Evolutionary conservation across 2,888 invertebrate genomes (phyloP).

Genomic region (Onthophagus sagittarius): DNA sequence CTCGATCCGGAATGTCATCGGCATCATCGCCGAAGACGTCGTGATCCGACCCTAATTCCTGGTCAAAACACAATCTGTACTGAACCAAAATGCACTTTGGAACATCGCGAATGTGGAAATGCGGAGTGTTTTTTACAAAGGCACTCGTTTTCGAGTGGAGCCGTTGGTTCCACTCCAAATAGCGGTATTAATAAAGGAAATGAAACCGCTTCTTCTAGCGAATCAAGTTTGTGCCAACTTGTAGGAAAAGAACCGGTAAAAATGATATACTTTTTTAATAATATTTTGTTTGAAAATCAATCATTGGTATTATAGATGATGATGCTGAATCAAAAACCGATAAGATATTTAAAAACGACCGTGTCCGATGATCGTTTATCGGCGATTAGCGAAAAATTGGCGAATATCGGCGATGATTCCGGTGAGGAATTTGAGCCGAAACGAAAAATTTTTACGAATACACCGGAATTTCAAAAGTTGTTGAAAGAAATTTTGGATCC

Average conservation of each 20-base stretch:
- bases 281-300: no score
- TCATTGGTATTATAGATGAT: not conserved
- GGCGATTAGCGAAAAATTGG: slow-evolving; percentile 15
- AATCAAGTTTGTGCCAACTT: not conserved
- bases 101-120: slow-evolving; percentile 21
- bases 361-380: slow-evolving; percentile 23
- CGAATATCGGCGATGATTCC: slow-evolving; percentile 17
- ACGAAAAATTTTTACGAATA: slow-evolving; percentile 38
- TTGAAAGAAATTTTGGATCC: slow-evolving; percentile 28
- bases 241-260: not conserved
- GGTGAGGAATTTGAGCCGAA: slow-evolving; percentile 25
- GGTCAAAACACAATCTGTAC: slow-evolving; percentile 18
- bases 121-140: slow-evolving; percentile 19
- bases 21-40: slow-evolving; percentile 9
- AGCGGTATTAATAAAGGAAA: not conserved
- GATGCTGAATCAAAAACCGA: slow-evolving; percentile 4
- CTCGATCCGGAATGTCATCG: not conserved
- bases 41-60: not conserved
- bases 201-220: not conserved
- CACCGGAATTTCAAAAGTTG: slow-evolving; percentile 40
- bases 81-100: slow-evolving; percentile 18
- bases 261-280: not conserved
- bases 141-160: not conserved
- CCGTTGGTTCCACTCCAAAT: not conserved
- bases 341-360: slow-evolving; percentile 13